Base-by-base conservation (phyloP, 2,113 vertebrate genomes). In the Ia io region DNA sequence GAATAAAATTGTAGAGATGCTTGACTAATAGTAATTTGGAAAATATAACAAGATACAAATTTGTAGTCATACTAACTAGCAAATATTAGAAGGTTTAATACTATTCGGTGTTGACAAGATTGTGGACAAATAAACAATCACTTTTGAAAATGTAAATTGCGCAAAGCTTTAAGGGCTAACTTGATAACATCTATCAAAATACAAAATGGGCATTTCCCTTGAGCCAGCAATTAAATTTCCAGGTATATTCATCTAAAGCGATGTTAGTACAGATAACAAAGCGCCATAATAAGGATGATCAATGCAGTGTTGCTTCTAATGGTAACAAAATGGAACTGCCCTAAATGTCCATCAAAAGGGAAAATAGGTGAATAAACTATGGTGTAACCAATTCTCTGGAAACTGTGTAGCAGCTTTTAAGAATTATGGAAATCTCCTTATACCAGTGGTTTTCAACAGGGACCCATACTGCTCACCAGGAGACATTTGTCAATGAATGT, bases 181-280 rank as follows among this genome's bases (percentile, higher is more conserved):
- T 73, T 89, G 67, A 85, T 59, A 77, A 18, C 25, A 80, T 44
- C 67, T 89, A 73, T 86, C 28, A 89, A 88, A 91, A 88, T 56
- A 76, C 6, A 85, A 77, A 86, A 59, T n/a, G 30, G 37, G 16
- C 14, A 42, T 77, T 44, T 88, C 70, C 74, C 63, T 94, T 83
- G 16, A 77, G 28, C 10, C 40, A 51, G 69, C 9, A 65, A 70
- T 86, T 90, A 83, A 49, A 73, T 49, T 51, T 92, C 28, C 63
- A 63, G 1, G 10, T 71, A 37, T 73, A 37, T 84, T 63, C 42
- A 90, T 49, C 30, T 69, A 90, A 89, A 65, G 18, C 0, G 0
- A 87, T 30, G 59, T 53, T 25, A 88, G 56, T 9, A 59, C 6
- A 67, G 3, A 9, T 42, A 73, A 65, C 5, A 32, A 84, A 74